Evolutionary conservation across 2,888 invertebrate genomes (phyloP).

Genomic region (Parelbella ahira): DNA sequence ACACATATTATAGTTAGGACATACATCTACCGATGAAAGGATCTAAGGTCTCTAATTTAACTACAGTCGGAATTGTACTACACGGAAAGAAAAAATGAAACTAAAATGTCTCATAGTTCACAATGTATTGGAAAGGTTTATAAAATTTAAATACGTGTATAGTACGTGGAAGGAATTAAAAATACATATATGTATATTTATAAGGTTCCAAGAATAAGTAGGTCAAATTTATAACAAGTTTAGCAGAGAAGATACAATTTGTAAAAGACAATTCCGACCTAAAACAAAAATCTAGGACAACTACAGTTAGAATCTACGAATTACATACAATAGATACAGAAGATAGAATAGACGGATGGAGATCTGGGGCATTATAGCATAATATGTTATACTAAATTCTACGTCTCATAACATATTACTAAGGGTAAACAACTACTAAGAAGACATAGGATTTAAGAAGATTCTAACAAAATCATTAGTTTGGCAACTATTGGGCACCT

Average conservation of each 20-base stretch:
- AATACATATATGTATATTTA: no score
- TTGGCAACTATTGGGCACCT: slow-evolving; percentile 36
- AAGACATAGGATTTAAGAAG: slow-evolving; percentile 33
- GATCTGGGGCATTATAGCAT: slow-evolving; percentile 79
- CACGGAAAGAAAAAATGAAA: no score
- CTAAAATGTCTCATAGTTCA: no score
- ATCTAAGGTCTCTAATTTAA: slow-evolving; percentile 19
- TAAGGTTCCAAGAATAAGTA: no score
- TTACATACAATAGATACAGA: slow-evolving; percentile 75
- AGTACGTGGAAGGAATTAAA: no score
- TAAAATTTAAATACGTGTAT: no score
- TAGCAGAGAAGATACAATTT: not conserved
- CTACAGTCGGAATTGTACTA: slow-evolving; percentile 17
- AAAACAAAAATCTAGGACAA: slow-evolving; percentile 54
- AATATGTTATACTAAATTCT: slow-evolving; percentile 51
- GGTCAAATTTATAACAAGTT: no score
- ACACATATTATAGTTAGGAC: slow-evolving; percentile 9
- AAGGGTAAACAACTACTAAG: slow-evolving; percentile 37
- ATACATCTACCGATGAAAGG: slow-evolving; percentile 16
- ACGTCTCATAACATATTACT: slow-evolving; percentile 39
- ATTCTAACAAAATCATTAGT: slow-evolving; percentile 29
- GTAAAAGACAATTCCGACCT: slow-evolving; percentile 40
- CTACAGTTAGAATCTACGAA: slow-evolving; percentile 63
- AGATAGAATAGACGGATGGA: slow-evolving; percentile 80
- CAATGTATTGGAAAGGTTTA: no score